A percentile compares a stretch with the other conserved stretches of the same genome.
phyloP scores from a whole-genome alignment of 2,113 vertebrate species.

The Hydropotes inermis region DNA sequence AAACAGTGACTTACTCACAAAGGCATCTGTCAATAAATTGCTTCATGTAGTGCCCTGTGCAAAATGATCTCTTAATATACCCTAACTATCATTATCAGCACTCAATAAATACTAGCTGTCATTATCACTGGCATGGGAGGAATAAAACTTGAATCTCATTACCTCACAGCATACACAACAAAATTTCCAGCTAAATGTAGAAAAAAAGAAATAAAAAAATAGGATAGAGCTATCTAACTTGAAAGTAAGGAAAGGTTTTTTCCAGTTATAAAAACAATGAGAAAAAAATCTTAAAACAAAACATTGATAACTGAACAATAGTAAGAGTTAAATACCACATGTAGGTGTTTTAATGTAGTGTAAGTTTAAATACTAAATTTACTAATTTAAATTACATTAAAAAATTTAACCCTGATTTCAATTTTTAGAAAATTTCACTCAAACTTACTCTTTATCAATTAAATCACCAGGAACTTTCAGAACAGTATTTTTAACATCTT shows the following conservation, averaged over 20 bases:
- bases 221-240: not conserved
- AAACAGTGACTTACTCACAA: not conserved
- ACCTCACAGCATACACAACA: not conserved
- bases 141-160: not conserved
- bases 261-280: not conserved
- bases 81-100: not conserved
- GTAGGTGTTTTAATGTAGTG: not conserved
- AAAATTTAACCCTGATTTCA: not conserved
- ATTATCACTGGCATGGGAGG: not conserved
- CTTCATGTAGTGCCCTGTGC: not conserved
- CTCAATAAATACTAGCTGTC: not conserved
- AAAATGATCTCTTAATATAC: not conserved
- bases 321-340: not conserved
- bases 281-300: not conserved
- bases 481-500: conserved; percentile 42
- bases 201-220: not conserved
- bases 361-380: not conserved
- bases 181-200: not conserved
- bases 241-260: not conserved
- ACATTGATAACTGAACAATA: not conserved
- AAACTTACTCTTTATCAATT: conserved; percentile 62
- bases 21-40: not conserved
- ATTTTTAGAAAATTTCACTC: conserved; percentile 2
- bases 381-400: not conserved
- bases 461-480: conserved; percentile 64